Evolutionary conservation across 2,797 vertebrate genomes (phyloP).

Genomic region (Eulemur rubriventer): DNA sequence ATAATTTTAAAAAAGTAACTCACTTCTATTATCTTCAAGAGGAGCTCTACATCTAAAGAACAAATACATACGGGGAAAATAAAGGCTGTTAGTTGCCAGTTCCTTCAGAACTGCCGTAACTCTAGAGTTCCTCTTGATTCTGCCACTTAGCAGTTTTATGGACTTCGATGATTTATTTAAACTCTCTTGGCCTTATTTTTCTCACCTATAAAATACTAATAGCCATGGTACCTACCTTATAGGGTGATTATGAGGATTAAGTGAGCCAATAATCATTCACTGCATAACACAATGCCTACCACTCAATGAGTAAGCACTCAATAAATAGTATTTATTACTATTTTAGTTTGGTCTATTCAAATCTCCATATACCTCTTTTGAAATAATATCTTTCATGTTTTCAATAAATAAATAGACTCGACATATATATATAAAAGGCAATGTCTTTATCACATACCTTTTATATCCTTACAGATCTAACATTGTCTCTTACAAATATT

Average conservation of each 20-base stretch:
- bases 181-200: background rate
- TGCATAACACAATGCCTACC: background rate
- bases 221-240: background rate
- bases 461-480: background rate
- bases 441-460: background rate
- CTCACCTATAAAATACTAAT: background rate
- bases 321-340: background rate
- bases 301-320: background rate
- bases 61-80: background rate
- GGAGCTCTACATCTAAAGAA: background rate
- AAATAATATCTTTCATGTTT: background rate
- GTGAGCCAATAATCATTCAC: background rate
- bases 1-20: background rate
- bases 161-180: background rate
- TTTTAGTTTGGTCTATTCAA: background rate
- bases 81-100: background rate
- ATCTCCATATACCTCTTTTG: background rate
- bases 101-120: background rate
- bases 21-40: background rate
- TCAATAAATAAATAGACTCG: background rate
- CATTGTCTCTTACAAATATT: background rate
- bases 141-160: background rate
- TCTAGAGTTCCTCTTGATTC: background rate
- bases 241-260: background rate
- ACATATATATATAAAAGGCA: background rate